Evolutionary conservation across 1,140 invertebrate species (phyloP), one percentile per base, ranked within the genome.

Genomic region (Hestina assimilis): DNA sequence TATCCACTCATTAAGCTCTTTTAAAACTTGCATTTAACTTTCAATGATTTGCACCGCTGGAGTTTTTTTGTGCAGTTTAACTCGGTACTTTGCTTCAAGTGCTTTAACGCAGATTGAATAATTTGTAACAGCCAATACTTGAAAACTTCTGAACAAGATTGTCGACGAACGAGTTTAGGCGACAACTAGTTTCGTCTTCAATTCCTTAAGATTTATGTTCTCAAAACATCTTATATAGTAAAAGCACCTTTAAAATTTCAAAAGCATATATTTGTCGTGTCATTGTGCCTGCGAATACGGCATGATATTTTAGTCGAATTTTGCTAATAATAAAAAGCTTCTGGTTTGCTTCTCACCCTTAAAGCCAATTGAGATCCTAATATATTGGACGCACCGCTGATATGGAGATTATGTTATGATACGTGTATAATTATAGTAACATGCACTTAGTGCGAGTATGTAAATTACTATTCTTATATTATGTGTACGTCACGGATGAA

Each of bases 341-440:
- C 38, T 54, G 55, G 46, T 54, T 63, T 60, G 51, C 55, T 63
- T 66, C 54, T 56, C 59, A 58, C 59, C 53, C 35, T 47, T 69
- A 56, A 69, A 35, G 63, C 55, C 60, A 68, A 65, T 60, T 68
- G 60, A 31, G 57, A 41, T 53, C 40, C 63, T 71, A 65, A 67
- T 59, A 62, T 55, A 55, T 58, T 14, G 42, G 23, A 56, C 60
- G 43, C 45, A 41, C 35, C 29, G 38, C 35, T 67, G 48, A 40
- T 47, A 46, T 51, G 54, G 59, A 66, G 67, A 70, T 66, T 63
- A 59, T 53, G 60, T 54, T 53, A 52, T 47, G 56, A 69, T 63
- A 62, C 41, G 29, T 46, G 59, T 19, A 9, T 9, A 38, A 31
- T 31, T 4, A 4, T 8, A n/a, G n/a, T 14, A 4, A 28, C 24